Conservation (phyloP, 2,888 invertebrate species). For the Meghimatium bilineatum region DNA sequence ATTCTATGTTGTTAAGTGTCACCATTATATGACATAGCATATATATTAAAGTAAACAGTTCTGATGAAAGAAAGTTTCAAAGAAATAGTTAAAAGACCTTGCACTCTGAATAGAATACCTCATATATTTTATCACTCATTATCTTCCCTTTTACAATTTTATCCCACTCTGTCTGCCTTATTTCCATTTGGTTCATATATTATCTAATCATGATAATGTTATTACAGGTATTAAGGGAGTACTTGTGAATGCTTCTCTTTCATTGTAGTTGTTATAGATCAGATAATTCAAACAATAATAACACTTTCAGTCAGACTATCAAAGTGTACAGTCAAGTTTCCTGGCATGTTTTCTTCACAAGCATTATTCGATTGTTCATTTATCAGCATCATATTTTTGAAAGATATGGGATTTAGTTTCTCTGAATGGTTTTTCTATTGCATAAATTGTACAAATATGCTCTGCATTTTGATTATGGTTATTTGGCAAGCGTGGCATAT, state of each 20-base stretch:
- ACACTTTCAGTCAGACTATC: neutral
- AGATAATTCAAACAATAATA: neutral
- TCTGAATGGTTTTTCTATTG: neutral
- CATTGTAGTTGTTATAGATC: neutral
- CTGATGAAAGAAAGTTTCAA: too few relatives aligned
- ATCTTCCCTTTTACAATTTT: neutral
- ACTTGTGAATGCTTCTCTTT: neutral
- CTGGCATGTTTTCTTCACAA: constrained; percentile 25
- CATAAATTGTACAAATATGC: constrained; percentile 6
- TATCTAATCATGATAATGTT: neutral
- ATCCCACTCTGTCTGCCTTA: neutral
- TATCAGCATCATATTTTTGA: neutral
- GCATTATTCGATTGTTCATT: neutral
- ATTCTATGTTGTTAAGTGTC: too few relatives aligned
- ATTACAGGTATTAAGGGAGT: neutral
- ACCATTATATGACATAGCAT: too few relatives aligned
- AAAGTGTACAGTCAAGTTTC: neutral
- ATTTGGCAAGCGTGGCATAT: constrained; percentile 43
- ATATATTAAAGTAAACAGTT: too few relatives aligned
- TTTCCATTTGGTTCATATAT: too few relatives aligned
- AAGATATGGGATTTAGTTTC: neutral
- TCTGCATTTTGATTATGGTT: constrained; percentile 42
- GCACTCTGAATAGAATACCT: constrained; percentile 30
- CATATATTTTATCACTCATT: neutral
- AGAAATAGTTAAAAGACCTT: neutral